Evolutionary conservation across 1,140 invertebrate genomes (phyloP), one percentile per base, ranked within the genome.

Genomic region (Cotesia glomerata): DNA sequence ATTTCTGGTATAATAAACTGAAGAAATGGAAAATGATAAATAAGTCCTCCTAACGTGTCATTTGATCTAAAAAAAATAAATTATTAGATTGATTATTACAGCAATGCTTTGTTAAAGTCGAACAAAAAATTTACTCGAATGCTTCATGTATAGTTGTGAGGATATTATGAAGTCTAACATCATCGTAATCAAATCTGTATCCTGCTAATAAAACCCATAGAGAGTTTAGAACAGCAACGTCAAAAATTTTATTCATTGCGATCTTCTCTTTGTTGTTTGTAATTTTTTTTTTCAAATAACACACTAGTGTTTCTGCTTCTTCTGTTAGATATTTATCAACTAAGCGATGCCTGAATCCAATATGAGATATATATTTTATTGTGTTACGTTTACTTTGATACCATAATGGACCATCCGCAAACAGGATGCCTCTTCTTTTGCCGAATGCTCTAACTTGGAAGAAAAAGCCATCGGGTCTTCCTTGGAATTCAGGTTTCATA

Each of bases 161-260:
- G 2, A 93, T 83, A 49, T 83, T 72, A 8, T 78, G 77, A 2
- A 92, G 66, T 64, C 86, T 88, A n/a, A 79, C 58, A 75, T 93
- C 89, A 5, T 88, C 81, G 35, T 90, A 85, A 32, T 89, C 84
- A 76, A 91, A 92, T 77, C 89, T 88, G 77, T 87, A 87, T 2
- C 93, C 92, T 49, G 92, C 92, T 1, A 93, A 87, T 76, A 94
- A 88, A 39, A 86, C 87, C 91, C 93, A 95, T 0, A 95, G 82
- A 3, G 92, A 90, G 82, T 95, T 95, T 1, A 93, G 77, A 3
- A 92, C 88, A 0, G 89, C 85, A 1, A 92, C 83, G 69, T 91
- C 89, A 69, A 93, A 91, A 49, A 87, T 85, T 4, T 79, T 77
- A 64, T 90, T 88, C 64, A 91, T 88, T 0, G 76, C 64, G 2